Evolutionary conservation across 1,140 invertebrate species (phyloP).

Genomic region (Pectinophora gossypiella): DNA sequence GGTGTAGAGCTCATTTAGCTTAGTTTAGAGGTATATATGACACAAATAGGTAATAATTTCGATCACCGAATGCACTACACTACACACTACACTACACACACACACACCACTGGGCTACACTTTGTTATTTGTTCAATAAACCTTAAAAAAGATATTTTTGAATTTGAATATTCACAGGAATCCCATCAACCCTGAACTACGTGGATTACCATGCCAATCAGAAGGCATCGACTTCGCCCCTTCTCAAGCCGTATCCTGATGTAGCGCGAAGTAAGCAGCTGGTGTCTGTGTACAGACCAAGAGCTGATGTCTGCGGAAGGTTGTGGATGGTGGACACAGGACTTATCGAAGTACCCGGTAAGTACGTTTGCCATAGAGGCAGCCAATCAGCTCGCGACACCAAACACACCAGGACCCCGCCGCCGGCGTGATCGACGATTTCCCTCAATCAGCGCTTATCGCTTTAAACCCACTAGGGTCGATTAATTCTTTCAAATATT

Average conservation of each 20-base stretch:
- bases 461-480: too few relatives aligned
- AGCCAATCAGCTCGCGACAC: too few relatives aligned
- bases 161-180: constrained; percentile 76
- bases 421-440: too few relatives aligned
- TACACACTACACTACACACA: too few relatives aligned
- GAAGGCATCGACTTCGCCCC: constrained; percentile 49
- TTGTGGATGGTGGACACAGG: constrained; percentile 87
- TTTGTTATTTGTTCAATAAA: background rate
- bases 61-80: too few relatives aligned
- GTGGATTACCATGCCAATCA: constrained; percentile 71
- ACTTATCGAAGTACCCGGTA: constrained; percentile 73
- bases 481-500: too few relatives aligned
- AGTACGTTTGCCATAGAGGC: too few relatives aligned
- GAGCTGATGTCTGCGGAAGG: constrained; percentile 80
- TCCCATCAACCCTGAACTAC: constrained; percentile 83
- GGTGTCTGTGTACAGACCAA: constrained; percentile 81
- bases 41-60: background rate
- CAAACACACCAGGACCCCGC: too few relatives aligned
- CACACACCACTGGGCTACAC: background rate
- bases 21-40: background rate
- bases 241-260: constrained; percentile 79
- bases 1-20: too few relatives aligned
- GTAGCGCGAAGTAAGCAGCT: constrained; percentile 65
- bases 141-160: background rate
- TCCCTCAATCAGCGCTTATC: too few relatives aligned